Evolutionary conservation across 2,888 invertebrate species (phyloP).

Genomic region (Leptinotarsa haldemani): DNA sequence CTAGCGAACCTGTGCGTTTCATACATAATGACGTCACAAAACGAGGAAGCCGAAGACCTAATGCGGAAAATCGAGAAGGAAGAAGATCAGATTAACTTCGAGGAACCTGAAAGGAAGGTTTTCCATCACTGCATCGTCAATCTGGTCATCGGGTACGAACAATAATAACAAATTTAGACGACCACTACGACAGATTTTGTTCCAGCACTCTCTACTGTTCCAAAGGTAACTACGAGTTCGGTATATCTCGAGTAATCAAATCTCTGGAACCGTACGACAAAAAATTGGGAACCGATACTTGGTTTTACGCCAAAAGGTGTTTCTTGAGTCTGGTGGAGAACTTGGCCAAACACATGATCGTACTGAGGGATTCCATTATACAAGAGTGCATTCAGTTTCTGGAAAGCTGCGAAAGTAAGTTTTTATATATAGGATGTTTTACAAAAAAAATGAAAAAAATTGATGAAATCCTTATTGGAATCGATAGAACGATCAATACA

Average conservation of each 20-base stretch:
- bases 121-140: slow-evolving; percentile 98
- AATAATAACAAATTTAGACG: neutral
- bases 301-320: slow-evolving; percentile 97
- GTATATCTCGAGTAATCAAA: slow-evolving; percentile 96
- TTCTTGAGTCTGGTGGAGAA: slow-evolving; percentile 94
- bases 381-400: slow-evolving; percentile 90
- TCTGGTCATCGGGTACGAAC: slow-evolving; percentile 88
- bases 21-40: slow-evolving; percentile 99
- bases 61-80: slow-evolving; percentile 99
- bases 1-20: slow-evolving; percentile 98
- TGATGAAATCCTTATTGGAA: no score
- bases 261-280: slow-evolving; percentile 94
- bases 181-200: slow-evolving; percentile 35
- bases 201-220: slow-evolving; percentile 93
- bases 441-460: no score
- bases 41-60: slow-evolving; percentile 97
- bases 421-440: neutral
- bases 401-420: slow-evolving; percentile 85
- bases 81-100: slow-evolving; percentile 91
- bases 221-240: slow-evolving; percentile 99
- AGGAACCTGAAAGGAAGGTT: slow-evolving; percentile 92
- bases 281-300: slow-evolving; percentile 97
- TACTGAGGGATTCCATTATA: slow-evolving; percentile 86
- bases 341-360: slow-evolving; percentile 89
- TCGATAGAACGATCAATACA: no score